A percentile compares a stretch with the other conserved stretches of the same genome.
phyloP scores from a whole-genome alignment of 1,140 invertebrate genomes.

The Drosophila punjabiensis region DNA sequence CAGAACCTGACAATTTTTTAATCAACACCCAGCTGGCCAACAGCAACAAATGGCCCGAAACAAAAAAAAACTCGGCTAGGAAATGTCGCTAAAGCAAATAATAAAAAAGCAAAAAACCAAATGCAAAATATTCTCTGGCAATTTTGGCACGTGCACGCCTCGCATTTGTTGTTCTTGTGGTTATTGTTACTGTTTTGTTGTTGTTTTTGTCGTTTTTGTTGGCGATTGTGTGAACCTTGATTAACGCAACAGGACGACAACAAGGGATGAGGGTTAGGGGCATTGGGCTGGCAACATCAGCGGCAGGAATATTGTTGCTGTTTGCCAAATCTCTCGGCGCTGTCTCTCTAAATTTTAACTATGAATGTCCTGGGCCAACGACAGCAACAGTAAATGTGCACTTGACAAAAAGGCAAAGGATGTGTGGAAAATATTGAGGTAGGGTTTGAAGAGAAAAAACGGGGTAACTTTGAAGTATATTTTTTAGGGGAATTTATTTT shows the following conservation, averaged over 20 bases:
- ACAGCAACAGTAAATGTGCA: conserved; percentile 21
- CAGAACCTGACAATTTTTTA: conserved; percentile 60
- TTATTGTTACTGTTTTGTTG: conserved; percentile 37
- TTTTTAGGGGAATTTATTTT: not conserved
- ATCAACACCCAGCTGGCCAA: conserved; percentile 50
- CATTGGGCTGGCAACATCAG: conserved; percentile 25
- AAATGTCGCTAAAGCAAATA: conserved; percentile 54
- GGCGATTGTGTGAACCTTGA: conserved; percentile 76
- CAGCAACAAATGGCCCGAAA: conserved; percentile 45
- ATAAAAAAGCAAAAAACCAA: conserved; percentile 33
- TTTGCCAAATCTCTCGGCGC: conserved; percentile 80
- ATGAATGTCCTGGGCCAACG: conserved; percentile 71
- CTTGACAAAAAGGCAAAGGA: conserved; percentile 7
- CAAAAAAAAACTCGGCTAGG: conserved; percentile 31
- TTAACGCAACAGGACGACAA: conserved; percentile 66
- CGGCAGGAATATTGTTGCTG: conserved; percentile 58
- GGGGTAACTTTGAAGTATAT: not conserved
- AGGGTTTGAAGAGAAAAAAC: not conserved
- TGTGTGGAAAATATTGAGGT: not conserved
- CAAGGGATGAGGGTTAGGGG: not conserved
- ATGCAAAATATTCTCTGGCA: conserved; percentile 55
- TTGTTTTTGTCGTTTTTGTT: conserved; percentile 47
- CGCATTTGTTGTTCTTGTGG: conserved; percentile 47
- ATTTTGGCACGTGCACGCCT: conserved; percentile 75
- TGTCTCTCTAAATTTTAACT: conserved; percentile 82